Base-by-base conservation (phyloP, 2,797 vertebrate species). In the Danionella dracula region DNA sequence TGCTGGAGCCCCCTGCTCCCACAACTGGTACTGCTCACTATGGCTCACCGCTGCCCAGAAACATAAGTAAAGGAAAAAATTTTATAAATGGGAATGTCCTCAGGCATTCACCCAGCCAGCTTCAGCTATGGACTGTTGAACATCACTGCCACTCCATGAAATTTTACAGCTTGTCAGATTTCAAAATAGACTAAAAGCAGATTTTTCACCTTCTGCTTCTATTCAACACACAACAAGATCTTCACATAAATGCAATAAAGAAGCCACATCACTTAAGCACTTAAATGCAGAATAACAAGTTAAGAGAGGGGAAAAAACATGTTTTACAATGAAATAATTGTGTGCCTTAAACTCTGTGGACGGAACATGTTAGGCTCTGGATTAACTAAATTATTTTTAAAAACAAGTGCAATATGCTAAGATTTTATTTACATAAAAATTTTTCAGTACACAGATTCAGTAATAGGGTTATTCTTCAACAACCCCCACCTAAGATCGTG, bases 1-100 rank as follows among this genome's bases (percentile, higher is more conserved):
- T 51, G 90, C 87, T 10, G 7, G 13, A n/a, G 74, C 75, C 1
- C 87, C 88, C 74, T 90, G 84, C 74, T 82, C 84, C 89, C 89
- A 92, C 42, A 92, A 76, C 34, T 48, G 84, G 84, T 87, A 91
- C 75, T 84, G 82, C 4, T 67, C 79, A 76, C 84, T 90, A 62
- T 92, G 90, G 72, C 85, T 89, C 31, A 91, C 85, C 37, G 84
- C 90, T 92, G 65, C 60, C 68, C 61, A 48, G 23, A 62, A 63
- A 20, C 60, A 37, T 32, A 44, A 20, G 5, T 13, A 57, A 16
- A 6, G 48, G 34, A 27, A 21, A 1, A 45, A 45, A 5, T 5
- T 23, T 27, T 51, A 2, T 27, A 3, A 27, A 27, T 6, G 3
- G 23, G 23, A 27, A 20, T 29, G 9, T 17, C 8, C 4, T 29